phyloP scores from a whole-genome alignment of 2,888 invertebrate genomes.

The Dasysyrphus albostriatus region DNA sequence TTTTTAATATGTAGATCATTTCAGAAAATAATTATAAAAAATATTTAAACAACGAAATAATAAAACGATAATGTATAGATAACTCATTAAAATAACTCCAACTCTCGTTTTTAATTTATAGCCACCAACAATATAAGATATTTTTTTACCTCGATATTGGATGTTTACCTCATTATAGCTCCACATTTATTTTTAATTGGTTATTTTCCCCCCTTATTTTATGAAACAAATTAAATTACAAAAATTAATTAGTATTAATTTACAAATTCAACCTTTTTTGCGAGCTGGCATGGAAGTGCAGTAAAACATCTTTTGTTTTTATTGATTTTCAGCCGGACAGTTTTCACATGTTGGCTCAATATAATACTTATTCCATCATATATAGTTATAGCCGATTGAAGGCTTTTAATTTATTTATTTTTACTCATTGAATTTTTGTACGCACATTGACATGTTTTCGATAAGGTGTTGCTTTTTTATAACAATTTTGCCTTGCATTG shows the following conservation, averaged over 20 bases:
- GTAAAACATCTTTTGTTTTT: not conserved
- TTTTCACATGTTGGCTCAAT: not conserved
- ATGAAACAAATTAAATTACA: conserved; percentile 21
- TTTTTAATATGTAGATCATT: not conserved
- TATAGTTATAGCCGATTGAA: not conserved
- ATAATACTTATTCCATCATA: no score
- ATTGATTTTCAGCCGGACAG: not conserved
- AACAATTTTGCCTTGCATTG: not conserved
- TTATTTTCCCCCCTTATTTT: conserved; percentile 19
- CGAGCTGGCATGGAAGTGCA: not conserved
- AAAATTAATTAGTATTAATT: conserved; percentile 11
- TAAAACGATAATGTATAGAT: not conserved
- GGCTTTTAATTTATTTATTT: conserved; percentile 3
- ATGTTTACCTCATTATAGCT: conserved; percentile 18
- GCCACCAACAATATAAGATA: not conserved
- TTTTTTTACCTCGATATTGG: not conserved
- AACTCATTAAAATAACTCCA: conserved; percentile 12
- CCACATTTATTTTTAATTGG: conserved; percentile 12
- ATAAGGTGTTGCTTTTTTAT: not conserved
- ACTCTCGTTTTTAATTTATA: not conserved
- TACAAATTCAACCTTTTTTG: not conserved
- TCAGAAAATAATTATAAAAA: not conserved
- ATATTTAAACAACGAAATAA: not conserved
- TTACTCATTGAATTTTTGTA: not conserved
- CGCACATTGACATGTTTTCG: not conserved